Evolutionary conservation across 2,113 vertebrate genomes (phyloP).

Genomic region (Stegastes partitus): DNA sequence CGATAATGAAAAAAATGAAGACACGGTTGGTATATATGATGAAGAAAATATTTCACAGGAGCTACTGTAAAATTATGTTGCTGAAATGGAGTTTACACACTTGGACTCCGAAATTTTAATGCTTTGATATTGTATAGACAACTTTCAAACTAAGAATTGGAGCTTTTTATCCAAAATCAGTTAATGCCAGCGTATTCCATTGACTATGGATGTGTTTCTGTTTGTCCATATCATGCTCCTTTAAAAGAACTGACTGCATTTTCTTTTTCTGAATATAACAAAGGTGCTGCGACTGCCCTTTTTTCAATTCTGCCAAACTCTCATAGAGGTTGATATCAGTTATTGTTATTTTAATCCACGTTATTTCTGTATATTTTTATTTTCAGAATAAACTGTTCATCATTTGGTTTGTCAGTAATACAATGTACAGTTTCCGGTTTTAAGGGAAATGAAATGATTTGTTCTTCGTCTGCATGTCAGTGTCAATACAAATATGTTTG

Average conservation of each 20-base stretch:
- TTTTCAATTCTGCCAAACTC: too few species aligned
- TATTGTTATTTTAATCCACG: neutral
- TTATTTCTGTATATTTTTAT: too few species aligned
- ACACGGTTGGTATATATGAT: neutral
- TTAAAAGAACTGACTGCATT: neutral
- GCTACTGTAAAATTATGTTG: neutral
- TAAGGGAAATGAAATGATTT: neutral
- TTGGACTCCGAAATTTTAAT: neutral
- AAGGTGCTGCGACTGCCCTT: neutral
- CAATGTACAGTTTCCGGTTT: too few species aligned
- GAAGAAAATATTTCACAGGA: neutral
- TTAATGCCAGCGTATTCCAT: too few species aligned
- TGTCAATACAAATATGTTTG: too few species aligned
- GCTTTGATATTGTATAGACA: too few species aligned
- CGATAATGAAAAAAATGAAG: neutral
- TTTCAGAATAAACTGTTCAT: neutral
- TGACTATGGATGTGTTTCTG: too few species aligned
- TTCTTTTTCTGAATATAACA: neutral
- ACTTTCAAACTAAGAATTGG: too few species aligned
- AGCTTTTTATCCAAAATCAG: too few species aligned
- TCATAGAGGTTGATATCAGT: neutral
- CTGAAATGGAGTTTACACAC: neutral
- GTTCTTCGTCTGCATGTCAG: too few species aligned
- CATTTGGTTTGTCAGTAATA: too few species aligned
- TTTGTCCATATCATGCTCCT: too few species aligned